Evolutionary conservation across 1,140 invertebrate species (phyloP).

Genomic region (Mycetomoellerius zeteki): DNA sequence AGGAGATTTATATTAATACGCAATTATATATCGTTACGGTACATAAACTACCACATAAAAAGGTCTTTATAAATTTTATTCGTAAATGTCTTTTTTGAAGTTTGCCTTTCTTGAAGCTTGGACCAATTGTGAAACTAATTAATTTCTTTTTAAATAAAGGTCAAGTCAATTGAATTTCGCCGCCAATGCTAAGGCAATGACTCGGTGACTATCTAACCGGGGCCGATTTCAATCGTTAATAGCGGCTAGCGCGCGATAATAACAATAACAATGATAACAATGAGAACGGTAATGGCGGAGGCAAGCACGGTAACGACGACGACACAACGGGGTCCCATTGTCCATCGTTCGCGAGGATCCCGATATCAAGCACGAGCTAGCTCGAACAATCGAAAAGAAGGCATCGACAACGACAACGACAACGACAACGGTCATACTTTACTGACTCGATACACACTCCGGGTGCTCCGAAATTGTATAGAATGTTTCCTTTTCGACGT

Average conservation of each 20-base stretch:
- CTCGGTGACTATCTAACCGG: constrained; percentile 52
- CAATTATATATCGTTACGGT: background rate
- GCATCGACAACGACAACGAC: constrained; percentile 69
- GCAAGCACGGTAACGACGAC: constrained; percentile 64
- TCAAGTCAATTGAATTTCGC: constrained; percentile 21
- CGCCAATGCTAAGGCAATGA: constrained; percentile 70
- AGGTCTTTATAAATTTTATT: background rate
- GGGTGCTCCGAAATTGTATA: constrained; percentile 16
- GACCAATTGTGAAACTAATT: background rate
- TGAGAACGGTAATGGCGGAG: constrained; percentile 70
- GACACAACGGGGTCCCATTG: constrained; percentile 74
- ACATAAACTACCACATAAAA: background rate
- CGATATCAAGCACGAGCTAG: constrained; percentile 78
- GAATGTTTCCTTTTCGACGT: background rate
- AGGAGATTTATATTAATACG: constrained; percentile 3
- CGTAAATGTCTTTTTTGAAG: background rate
- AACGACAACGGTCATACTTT: constrained; percentile 69
- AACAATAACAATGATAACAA: constrained; percentile 71
- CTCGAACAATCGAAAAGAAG: constrained; percentile 75
- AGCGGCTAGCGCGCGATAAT: constrained; percentile 64
- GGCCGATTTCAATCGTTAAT: constrained; percentile 73
- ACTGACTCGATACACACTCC: constrained; percentile 59
- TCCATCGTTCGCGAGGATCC: constrained; percentile 40
- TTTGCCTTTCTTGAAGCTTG: background rate
- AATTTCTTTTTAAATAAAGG: background rate